phyloP scores from a whole-genome alignment of 2,113 vertebrate genomes.

The Megaceryle maxima region DNA sequence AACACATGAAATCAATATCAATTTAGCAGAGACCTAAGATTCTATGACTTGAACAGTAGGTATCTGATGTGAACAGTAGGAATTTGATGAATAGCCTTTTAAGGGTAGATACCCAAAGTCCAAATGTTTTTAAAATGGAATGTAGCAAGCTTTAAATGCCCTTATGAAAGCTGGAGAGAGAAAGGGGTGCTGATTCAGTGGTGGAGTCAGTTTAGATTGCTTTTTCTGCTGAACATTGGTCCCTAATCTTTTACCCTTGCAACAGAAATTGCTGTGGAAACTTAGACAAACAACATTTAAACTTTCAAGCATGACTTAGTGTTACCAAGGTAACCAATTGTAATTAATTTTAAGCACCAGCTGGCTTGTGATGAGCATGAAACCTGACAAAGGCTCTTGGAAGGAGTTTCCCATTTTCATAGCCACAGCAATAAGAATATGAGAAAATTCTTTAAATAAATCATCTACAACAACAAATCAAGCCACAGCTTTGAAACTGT shows the following conservation, averaged over 20 bases:
- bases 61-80: conserved; percentile 54
- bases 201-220: neutral
- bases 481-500: neutral
- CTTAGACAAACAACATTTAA: conserved; percentile 46
- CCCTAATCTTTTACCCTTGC: neutral
- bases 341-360: conserved; percentile 73
- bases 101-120: conserved; percentile 31
- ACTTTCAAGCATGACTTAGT: conserved; percentile 50
- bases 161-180: neutral
- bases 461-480: neutral
- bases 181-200: neutral
- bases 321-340: conserved; percentile 67
- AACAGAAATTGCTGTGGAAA: conserved; percentile 40
- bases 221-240: neutral
- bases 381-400: conserved; percentile 48
- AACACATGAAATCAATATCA: conserved; percentile 64
- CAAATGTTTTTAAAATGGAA: conserved; percentile 14
- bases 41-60: conserved; percentile 55
- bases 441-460: neutral
- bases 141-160: neutral
- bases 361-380: conserved; percentile 60
- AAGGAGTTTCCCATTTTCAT: conserved; percentile 18
- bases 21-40: conserved; percentile 55
- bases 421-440: neutral
- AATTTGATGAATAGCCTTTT: conserved; percentile 56